These are phyloP conservation scores for Temnothorax ravouxi DNA, from an alignment of 2,888 invertebrate species.

Conservation along the genomic window DNA sequence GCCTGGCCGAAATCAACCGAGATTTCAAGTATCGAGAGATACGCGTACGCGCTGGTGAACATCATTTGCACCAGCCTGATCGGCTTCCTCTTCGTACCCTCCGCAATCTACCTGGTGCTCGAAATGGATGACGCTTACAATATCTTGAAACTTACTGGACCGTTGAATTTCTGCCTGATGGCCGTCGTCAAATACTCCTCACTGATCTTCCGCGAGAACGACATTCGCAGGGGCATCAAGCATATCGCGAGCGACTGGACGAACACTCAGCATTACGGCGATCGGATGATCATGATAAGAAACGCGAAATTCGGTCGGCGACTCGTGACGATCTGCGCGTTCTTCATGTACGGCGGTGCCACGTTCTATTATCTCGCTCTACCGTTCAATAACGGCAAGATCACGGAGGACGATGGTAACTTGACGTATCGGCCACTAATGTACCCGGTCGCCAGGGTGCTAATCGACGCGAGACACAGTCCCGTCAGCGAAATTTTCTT, in stretches of 20 bases:
- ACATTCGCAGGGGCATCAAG: slow-evolving; percentile 73
- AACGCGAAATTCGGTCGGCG: slow-evolving; percentile 74
- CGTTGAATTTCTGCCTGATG: slow-evolving; percentile 77
- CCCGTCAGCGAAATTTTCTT: slow-evolving; percentile 73
- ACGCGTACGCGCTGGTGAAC: slow-evolving; percentile 46
- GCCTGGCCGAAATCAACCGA: slow-evolving; percentile 51
- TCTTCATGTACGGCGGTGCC: slow-evolving; percentile 69
- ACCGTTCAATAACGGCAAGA: slow-evolving; percentile 58
- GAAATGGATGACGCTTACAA: slow-evolving; percentile 66
- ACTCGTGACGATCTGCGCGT: slow-evolving; percentile 65
- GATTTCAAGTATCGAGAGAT: slow-evolving; percentile 35
- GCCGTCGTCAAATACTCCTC: slow-evolving; percentile 74
- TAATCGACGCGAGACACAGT: slow-evolving; percentile 67
- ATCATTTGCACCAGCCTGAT: slow-evolving; percentile 69
- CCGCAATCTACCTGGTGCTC: slow-evolving; percentile 67
- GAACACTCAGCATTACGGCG: slow-evolving; percentile 40
- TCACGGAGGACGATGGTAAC: slow-evolving; percentile 56
- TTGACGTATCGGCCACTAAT: slow-evolving; percentile 71
- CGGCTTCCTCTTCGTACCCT: slow-evolving; percentile 72
- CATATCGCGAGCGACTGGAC: slow-evolving; percentile 77
- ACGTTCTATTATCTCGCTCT: slow-evolving; percentile 64
- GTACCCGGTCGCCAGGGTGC: slow-evolving; percentile 70
- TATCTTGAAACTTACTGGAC: slow-evolving; percentile 73
- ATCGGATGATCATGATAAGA: slow-evolving; percentile 72
- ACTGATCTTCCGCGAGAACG: slow-evolving; percentile 64